Conservation (phyloP, 2,797 vertebrate species). For the Phataginus tetradactyla region DNA sequence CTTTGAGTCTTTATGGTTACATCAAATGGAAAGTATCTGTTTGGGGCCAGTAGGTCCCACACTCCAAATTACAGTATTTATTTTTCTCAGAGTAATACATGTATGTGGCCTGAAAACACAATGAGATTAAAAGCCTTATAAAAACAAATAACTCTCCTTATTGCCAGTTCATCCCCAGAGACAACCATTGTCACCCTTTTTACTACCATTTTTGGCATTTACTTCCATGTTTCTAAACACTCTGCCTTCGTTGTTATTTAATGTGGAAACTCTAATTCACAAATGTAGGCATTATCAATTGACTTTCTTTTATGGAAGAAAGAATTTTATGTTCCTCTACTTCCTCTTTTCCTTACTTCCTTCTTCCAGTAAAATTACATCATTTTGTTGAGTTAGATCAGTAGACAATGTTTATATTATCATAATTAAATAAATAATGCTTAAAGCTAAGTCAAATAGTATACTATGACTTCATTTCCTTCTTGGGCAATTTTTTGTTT, state of each 20-base stretch:
- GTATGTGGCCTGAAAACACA: neutral
- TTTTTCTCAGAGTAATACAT: neutral
- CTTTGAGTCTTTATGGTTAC: neutral
- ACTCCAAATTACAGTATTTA: neutral
- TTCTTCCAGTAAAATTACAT: neutral
- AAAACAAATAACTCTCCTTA: neutral
- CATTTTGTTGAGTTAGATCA: neutral
- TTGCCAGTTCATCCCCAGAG: neutral
- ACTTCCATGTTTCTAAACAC: neutral
- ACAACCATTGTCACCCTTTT: neutral
- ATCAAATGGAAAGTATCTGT: neutral
- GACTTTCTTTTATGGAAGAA: neutral
- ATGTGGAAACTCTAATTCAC: no score
- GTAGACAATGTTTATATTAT: neutral
- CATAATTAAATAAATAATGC: neutral
- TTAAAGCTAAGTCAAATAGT: neutral
- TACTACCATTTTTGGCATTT: neutral
- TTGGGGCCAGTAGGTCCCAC: neutral
- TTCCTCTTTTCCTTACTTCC: neutral
- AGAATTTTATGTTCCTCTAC: neutral
- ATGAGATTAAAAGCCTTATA: neutral
- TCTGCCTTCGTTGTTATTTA: neutral
- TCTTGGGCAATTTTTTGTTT: neutral
- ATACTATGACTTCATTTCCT: neutral
- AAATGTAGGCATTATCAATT: neutral